Conservation (phyloP, 2,888 invertebrate species). For the Willowsia nigromaculata region DNA sequence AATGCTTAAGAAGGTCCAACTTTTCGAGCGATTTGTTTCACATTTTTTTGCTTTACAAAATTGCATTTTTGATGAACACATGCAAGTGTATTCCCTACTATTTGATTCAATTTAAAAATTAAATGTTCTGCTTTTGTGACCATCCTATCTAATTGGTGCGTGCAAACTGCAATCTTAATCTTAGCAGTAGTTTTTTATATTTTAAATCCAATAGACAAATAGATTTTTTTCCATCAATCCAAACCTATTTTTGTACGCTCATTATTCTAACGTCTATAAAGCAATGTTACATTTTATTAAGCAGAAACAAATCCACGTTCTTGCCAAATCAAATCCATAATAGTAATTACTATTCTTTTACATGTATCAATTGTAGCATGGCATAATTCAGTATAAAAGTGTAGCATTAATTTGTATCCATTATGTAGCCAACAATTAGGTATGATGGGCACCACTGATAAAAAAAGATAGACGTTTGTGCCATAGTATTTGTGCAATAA, state of each 20-base stretch:
- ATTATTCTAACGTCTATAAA: not conserved
- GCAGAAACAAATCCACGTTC: not conserved
- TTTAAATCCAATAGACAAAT: not conserved
- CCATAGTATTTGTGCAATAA: not conserved
- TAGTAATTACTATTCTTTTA: not conserved
- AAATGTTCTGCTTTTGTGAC: not conserved
- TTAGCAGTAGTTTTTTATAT: not conserved
- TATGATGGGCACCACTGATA: conserved; percentile 32
- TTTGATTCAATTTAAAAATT: not conserved
- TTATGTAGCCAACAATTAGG: conserved; percentile 5
- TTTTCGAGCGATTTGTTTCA: conserved; percentile 18
- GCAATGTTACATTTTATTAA: conserved; percentile 4
- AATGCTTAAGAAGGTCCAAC: conserved; percentile 33
- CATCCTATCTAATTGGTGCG: conserved; percentile 36
- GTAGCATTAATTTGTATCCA: conserved; percentile 11
- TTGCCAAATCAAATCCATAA: no score
- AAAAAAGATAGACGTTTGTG: not conserved
- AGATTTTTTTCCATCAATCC: not conserved
- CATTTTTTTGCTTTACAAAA: not conserved
- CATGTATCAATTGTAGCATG: not conserved
- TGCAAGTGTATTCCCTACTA: not conserved
- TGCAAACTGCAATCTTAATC: not conserved
- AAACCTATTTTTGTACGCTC: not conserved
- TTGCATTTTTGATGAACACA: conserved; percentile 15
- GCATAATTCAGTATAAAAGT: not conserved